These are phyloP conservation scores for Drosophila pseudotalamancana DNA, from an alignment of 2,888 invertebrate species.

Conservation along the genomic window DNA sequence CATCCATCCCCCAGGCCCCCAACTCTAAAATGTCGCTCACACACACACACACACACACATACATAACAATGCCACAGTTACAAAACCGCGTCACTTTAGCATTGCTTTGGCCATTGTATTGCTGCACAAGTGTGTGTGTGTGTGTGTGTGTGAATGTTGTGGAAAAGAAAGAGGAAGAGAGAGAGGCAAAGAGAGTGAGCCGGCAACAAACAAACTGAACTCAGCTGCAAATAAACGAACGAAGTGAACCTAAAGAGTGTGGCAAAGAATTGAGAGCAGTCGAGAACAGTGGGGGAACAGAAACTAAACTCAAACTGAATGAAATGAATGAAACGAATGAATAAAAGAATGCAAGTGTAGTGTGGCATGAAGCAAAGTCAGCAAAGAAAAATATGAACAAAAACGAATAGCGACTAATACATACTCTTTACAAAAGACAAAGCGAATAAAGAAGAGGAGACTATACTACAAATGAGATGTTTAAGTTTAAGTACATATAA, in stretches of 20 bases:
- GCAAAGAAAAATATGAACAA: slow-evolving; percentile 25
- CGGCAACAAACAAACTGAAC: slow-evolving; percentile 53
- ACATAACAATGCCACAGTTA: slow-evolving; percentile 44
- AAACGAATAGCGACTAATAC: background rate
- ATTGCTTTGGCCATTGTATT: slow-evolving; percentile 33
- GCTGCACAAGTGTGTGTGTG: background rate
- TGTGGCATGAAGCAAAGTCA: slow-evolving; percentile 34
- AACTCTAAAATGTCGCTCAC: background rate
- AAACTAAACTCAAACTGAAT: slow-evolving; percentile 44
- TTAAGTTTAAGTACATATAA: no score
- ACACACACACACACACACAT: background rate
- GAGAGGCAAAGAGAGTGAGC: slow-evolving; percentile 7
- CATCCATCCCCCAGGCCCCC: background rate
- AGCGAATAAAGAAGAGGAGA: no score
- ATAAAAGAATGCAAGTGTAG: slow-evolving; percentile 55
- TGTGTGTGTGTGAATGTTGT: slow-evolving; percentile 10
- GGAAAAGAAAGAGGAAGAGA: no score
- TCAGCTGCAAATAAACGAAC: slow-evolving; percentile 50
- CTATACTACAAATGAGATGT: no score
- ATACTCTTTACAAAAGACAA: slow-evolving; percentile 10
- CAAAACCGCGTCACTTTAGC: slow-evolving; percentile 57
- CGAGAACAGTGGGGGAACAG: slow-evolving; percentile 8
- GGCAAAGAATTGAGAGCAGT: slow-evolving; percentile 16
- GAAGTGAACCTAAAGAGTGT: slow-evolving; percentile 38
- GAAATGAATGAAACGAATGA: slow-evolving; percentile 56